Conservation (phyloP, 2,888 invertebrate species). For the Leptinotarsa juncta region DNA sequence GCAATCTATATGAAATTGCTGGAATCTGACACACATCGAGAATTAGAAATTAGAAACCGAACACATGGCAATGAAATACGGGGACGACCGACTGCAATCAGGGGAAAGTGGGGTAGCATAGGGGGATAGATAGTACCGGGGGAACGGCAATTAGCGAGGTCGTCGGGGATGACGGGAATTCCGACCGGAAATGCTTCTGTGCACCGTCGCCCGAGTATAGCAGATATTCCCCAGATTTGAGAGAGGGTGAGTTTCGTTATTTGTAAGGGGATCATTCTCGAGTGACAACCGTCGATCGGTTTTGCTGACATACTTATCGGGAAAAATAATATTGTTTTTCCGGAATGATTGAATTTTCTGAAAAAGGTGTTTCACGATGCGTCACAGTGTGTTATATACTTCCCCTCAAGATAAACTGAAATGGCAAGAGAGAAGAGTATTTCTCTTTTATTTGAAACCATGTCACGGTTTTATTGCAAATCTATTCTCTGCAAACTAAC, state of each 20-base stretch:
- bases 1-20: slow-evolving; percentile 29
- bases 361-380: neutral
- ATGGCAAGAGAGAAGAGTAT: too few relatives aligned
- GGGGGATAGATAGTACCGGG: slow-evolving; percentile 5
- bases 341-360: slow-evolving; percentile 34
- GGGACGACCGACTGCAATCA: slow-evolving; percentile 20
- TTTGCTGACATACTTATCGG: slow-evolving; percentile 40
- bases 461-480: too few relatives aligned
- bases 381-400: neutral
- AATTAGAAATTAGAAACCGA: slow-evolving; percentile 43
- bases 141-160: slow-evolving; percentile 64
- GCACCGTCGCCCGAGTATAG: slow-evolving; percentile 38
- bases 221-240: slow-evolving; percentile 25
- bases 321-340: slow-evolving; percentile 42
- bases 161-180: slow-evolving; percentile 63
- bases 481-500: too few relatives aligned
- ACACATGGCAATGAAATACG: slow-evolving; percentile 41
- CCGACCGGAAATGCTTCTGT: slow-evolving; percentile 54
- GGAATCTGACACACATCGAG: slow-evolving; percentile 40
- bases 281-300: slow-evolving; percentile 36
- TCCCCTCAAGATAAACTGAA: neutral
- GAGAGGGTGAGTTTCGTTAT: slow-evolving; percentile 33
- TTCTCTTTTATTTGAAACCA: too few relatives aligned
- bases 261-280: slow-evolving; percentile 33
- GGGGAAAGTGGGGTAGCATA: slow-evolving; percentile 17